Percentiles rank a stretch among this genome's conserved stretches.
phyloP scores from a whole-genome alignment of 2,888 invertebrate genomes.

The Sicus ferrugineus region DNA sequence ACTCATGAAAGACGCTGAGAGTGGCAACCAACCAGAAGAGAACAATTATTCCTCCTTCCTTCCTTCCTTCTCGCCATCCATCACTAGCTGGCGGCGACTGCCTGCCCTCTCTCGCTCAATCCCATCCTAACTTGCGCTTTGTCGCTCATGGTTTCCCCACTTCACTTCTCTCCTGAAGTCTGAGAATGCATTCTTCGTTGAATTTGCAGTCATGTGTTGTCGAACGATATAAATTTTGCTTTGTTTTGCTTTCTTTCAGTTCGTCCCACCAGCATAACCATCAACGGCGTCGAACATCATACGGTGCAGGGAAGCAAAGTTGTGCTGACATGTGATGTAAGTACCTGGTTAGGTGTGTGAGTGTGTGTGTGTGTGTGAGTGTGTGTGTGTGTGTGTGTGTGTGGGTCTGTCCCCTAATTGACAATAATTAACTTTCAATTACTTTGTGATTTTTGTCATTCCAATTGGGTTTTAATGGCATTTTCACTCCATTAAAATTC shows the following conservation, averaged over 20 bases:
- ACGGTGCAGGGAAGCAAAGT: constrained; percentile 83
- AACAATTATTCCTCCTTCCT: constrained; percentile 5
- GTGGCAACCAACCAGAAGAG: not conserved
- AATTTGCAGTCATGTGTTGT: constrained; percentile 32
- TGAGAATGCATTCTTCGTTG: not conserved
- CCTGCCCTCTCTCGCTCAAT: not conserved
- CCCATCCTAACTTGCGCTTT: not conserved
- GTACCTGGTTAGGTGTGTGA: constrained; percentile 39
- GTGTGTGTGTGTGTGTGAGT: constrained; percentile 22
- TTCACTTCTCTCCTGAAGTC: not conserved
- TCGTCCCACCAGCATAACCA: constrained; percentile 78
- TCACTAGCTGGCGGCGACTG: not conserved
- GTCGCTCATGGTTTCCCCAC: not conserved
- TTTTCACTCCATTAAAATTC: too few relatives aligned
- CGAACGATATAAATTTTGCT: too few relatives aligned
- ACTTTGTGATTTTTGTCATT: constrained; percentile 52
- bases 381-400: not conserved
- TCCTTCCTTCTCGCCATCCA: not conserved
- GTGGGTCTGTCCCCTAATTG: constrained; percentile 47
- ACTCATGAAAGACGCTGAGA: not conserved
- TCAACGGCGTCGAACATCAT: constrained; percentile 79
- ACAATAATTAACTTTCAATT: constrained; percentile 59
- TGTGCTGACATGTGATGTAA: constrained; percentile 74
- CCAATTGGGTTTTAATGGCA: constrained; percentile 45
- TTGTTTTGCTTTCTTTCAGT: constrained; percentile 70